Conservation (phyloP, 2,797 vertebrate species). For the Enteromius trimaculatus region DNA sequence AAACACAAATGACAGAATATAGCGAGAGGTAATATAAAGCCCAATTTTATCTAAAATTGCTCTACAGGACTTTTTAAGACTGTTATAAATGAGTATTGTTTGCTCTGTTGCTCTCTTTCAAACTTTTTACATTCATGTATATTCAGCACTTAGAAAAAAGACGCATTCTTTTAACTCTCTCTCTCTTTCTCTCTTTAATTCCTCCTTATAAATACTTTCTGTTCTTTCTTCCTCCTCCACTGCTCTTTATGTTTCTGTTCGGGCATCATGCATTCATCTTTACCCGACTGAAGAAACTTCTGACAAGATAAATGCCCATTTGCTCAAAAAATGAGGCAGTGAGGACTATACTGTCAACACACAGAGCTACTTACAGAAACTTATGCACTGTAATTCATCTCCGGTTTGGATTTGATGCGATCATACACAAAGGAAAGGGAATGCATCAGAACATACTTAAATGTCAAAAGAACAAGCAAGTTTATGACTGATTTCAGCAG, state of each 20-base stretch:
- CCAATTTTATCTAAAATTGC: neutral
- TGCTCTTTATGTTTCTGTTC: constrained; percentile 20
- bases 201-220: neutral
- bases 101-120: constrained; percentile 11
- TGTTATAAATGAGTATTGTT: neutral
- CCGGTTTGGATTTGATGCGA: neutral
- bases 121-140: constrained; percentile 10
- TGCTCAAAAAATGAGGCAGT: neutral
- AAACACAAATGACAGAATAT: constrained; percentile 5
- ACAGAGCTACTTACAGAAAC: neutral
- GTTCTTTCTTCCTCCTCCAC: constrained; percentile 16
- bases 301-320: constrained; percentile 37
- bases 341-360: constrained; percentile 22
- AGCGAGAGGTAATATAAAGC: neutral
- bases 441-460: constrained; percentile 29
- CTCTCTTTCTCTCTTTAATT: neutral
- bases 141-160: neutral
- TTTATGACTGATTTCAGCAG: neutral
- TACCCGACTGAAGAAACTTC: neutral
- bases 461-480: constrained; percentile 23
- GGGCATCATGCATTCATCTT: constrained; percentile 9
- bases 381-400: constrained; percentile 31
- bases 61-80: neutral
- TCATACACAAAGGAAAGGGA: neutral
- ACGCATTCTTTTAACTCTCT: neutral